Percentiles rank a stretch among this genome's conserved stretches.
These are phyloP conservation scores for Sipha maydis DNA, from an alignment of 2,888 invertebrate species.

Conservation along the genomic window DNA sequence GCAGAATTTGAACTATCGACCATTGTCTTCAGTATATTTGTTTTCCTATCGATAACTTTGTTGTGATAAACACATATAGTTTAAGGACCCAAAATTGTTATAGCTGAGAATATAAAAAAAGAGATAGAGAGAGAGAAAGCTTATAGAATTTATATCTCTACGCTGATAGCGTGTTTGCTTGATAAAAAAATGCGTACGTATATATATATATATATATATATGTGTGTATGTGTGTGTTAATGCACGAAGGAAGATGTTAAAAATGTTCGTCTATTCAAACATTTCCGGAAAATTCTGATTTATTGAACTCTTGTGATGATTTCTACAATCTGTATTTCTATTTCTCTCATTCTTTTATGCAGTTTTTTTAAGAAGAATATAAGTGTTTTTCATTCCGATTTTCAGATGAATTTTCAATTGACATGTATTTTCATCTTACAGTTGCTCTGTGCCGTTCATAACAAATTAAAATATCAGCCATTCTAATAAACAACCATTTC, in stretches of 20 bases:
- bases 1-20: conserved; percentile 12
- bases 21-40: not conserved
- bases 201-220: not conserved
- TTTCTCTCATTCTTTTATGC: not conserved
- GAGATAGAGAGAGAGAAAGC: conserved; percentile 1
- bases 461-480: not conserved
- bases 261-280: conserved; percentile 11
- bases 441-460: not conserved
- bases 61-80: conserved; percentile 8
- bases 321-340: not conserved
- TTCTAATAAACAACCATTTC: conserved; percentile 38
- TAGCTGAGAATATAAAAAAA: conserved; percentile 18
- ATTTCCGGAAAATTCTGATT: conserved; percentile 43
- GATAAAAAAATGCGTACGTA: too few species aligned
- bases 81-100: conserved; percentile 38
- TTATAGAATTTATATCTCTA: not conserved
- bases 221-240: not conserved
- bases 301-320: conserved; percentile 32
- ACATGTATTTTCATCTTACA: conserved; percentile 2
- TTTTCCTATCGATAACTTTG: not conserved
- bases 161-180: too few species aligned
- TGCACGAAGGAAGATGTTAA: not conserved
- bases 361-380: not conserved
- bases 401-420: conserved; percentile 30
- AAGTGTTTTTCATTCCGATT: not conserved